Evolutionary conservation across 2,797 vertebrate species (phyloP).

Genomic region (Pseudomugil gertrudae): DNA sequence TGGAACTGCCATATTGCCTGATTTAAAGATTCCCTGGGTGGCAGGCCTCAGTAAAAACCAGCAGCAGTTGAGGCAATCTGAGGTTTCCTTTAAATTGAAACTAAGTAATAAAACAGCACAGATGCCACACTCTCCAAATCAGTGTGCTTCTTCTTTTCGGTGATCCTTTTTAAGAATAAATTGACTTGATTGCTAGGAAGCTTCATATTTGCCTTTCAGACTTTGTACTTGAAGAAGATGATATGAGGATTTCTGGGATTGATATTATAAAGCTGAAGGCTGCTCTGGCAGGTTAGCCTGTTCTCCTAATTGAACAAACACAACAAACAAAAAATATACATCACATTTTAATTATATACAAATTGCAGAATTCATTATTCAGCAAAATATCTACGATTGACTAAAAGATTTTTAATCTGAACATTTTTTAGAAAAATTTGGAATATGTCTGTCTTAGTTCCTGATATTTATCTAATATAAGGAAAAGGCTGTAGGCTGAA

Average conservation of each 20-base stretch:
- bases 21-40: slow-evolving; percentile 76
- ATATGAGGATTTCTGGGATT: slow-evolving; percentile 38
- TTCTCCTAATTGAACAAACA: slow-evolving; percentile 15
- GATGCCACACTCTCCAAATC: slow-evolving; percentile 42
- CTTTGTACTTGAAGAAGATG: slow-evolving; percentile 18
- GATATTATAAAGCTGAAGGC: slow-evolving; percentile 25
- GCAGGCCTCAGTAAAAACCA: slow-evolving; percentile 66
- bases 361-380: not conserved
- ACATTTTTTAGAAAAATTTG: not conserved
- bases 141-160: slow-evolving; percentile 19
- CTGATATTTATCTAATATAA: not conserved
- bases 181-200: slow-evolving; percentile 66
- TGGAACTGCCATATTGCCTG: slow-evolving; percentile 73
- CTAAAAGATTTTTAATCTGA: not conserved
- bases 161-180: slow-evolving; percentile 44
- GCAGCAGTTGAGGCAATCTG: slow-evolving; percentile 68
- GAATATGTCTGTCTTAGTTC: no score
- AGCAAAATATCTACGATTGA: not conserved
- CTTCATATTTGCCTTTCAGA: slow-evolving; percentile 44
- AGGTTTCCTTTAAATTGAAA: slow-evolving; percentile 70
- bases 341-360: slow-evolving; percentile 3
- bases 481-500: not conserved
- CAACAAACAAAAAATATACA: slow-evolving; percentile 15
- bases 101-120: slow-evolving; percentile 64
- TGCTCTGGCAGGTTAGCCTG: not conserved